Conservation (phyloP, 2,888 invertebrate genomes). For the Mermis nigrescens region DNA sequence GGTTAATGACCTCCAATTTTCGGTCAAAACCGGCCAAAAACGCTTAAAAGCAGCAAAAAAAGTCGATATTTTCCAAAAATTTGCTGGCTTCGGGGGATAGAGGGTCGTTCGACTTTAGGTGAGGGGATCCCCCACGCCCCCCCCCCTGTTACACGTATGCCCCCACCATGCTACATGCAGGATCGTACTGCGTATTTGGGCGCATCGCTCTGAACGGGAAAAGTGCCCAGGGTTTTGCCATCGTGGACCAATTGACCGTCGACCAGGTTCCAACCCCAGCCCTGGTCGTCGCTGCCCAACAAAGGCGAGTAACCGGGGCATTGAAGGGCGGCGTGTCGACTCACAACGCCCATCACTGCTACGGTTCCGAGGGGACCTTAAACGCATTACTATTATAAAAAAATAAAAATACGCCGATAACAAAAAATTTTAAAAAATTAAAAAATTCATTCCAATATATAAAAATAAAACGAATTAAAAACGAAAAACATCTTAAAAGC, state of each 20-base stretch:
- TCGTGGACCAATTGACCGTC: slow-evolving; percentile 90
- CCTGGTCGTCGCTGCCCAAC: slow-evolving; percentile 81
- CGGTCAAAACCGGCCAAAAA: too few species aligned
- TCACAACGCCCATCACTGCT: slow-evolving; percentile 84
- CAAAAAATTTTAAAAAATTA: not conserved
- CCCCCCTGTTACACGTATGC: too few species aligned
- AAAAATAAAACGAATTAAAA: too few species aligned
- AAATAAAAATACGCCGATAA: not conserved
- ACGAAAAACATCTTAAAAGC: too few species aligned
- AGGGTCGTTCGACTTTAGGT: too few species aligned
- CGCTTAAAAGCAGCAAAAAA: too few species aligned
- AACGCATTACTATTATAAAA: too few species aligned
- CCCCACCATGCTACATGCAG: not conserved
- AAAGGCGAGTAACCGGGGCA: slow-evolving; percentile 86
- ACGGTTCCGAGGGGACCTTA: slow-evolving; percentile 94
- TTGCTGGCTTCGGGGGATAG: too few species aligned
- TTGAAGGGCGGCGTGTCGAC: slow-evolving; percentile 67
- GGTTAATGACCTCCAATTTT: too few species aligned
- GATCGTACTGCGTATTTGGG: slow-evolving; percentile 63
- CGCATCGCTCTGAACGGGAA: slow-evolving; percentile 68
- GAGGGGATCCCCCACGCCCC: too few species aligned
- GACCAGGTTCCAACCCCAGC: slow-evolving; percentile 98
- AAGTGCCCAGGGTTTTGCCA: slow-evolving; percentile 79
- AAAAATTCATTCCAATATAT: not conserved
- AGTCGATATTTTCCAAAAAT: too few species aligned